Percentiles rank a stretch among this genome's conserved stretches.
These are phyloP conservation scores for Ivindomyrus marchei DNA, from an alignment of 2,113 vertebrate genomes.

Conservation along the genomic window DNA sequence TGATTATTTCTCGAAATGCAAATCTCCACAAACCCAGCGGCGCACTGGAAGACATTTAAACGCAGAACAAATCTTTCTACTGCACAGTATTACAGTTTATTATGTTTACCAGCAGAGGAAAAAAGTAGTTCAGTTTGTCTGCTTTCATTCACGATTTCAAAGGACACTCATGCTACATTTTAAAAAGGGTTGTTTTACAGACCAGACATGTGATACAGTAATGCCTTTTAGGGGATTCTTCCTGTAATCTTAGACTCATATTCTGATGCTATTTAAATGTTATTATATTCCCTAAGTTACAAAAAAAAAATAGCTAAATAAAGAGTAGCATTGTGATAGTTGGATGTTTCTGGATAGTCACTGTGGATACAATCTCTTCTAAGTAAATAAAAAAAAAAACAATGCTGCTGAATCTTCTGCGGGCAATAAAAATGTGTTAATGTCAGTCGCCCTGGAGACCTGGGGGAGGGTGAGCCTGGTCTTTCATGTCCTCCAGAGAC, in stretches of 20 bases:
- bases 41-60: conserved; percentile 14
- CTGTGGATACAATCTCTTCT: background rate
- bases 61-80: conserved; percentile 23
- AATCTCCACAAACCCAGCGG: background rate
- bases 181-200: background rate
- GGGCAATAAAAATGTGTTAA: background rate
- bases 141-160: background rate
- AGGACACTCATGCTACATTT: background rate
- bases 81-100: conserved; percentile 21
- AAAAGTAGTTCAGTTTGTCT: background rate
- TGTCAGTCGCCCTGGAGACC: background rate
- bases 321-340: background rate
- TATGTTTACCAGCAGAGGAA: conserved; percentile 18
- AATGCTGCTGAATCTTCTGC: background rate
- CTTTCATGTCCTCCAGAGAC: background rate
- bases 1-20: conserved; percentile 36
- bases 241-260: background rate
- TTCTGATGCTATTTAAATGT: background rate
- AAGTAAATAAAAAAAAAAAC: background rate
- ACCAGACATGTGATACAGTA: background rate
- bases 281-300: background rate
- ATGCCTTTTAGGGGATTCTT: background rate
- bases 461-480: background rate
- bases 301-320: background rate
- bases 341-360: background rate